Conservation (phyloP, 2,113 vertebrate genomes). For the Barbus barbus region DNA sequence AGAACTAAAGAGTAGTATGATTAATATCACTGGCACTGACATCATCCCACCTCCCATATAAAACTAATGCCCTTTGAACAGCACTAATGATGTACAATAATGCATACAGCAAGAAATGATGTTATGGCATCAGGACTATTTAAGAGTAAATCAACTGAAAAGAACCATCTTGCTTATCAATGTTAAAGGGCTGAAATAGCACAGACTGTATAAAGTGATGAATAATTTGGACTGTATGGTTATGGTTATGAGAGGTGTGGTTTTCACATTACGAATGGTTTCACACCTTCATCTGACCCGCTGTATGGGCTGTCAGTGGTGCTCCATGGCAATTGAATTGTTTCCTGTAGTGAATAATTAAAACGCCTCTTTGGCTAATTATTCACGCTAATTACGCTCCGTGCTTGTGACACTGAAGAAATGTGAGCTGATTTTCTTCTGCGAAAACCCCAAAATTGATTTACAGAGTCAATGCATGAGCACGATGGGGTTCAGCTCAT, state of each 20-base stretch:
- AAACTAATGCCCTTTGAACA: background rate
- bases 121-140: background rate
- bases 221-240: background rate
- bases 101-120: background rate
- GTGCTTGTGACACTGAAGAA: slow-evolving; percentile 18
- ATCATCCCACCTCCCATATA: background rate
- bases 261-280: background rate
- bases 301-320: background rate
- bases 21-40: background rate
- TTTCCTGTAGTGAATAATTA: slow-evolving; percentile 40
- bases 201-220: background rate
- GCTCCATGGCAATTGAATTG: slow-evolving; percentile 26
- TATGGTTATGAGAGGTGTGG: background rate
- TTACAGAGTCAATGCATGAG: background rate
- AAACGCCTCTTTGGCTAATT: slow-evolving; percentile 40
- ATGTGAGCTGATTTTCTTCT: slow-evolving; percentile 6
- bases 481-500: background rate
- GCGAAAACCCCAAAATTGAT: background rate
- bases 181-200: background rate
- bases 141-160: background rate
- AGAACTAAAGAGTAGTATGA: background rate
- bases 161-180: background rate
- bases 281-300: slow-evolving; percentile 29
- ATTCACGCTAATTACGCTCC: slow-evolving; percentile 39
- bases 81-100: background rate